Base-by-base conservation (phyloP, 2,113 vertebrate genomes). In the Anarrhichthys ocellatus region DNA sequence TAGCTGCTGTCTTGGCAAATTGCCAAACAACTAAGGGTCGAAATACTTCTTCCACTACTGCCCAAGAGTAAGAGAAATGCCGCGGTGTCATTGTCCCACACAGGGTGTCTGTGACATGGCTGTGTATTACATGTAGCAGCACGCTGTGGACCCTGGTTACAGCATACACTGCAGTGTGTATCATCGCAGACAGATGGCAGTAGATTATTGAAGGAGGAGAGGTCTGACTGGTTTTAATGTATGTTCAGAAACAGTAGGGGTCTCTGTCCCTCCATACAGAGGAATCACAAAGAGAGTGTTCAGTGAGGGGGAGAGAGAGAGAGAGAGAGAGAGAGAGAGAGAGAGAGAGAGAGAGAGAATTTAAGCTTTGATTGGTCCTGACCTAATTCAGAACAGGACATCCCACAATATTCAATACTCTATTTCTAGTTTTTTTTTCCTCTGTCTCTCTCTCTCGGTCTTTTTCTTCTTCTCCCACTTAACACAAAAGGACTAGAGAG, bases 311-410 rank as follows among this genome's bases (percentile, higher is more conserved):
- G 58, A 69, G 77, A 78, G 64, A 75, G 80, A 70, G 88, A 80
- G 73, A 62, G 40, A 29, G 76, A 70, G 68, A 83, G 64, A 61
- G 59, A 52, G 72, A 70, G 78, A 81, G 62, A 58, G 74, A 67
- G 72, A 59, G 74, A 76, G 66, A 54, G 78, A 73, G 80, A 78
- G 56, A 79, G 79, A 68, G 88, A 84, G 69, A 66, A 78, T 87
- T 91, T 87, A 89, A 90, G 87, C 88, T 92, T 93, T 94, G 94
- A 94, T 93, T 94, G 92, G 92, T 91, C 87, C 92, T 94, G 93
- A 94, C 92, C 93, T 94, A 94, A 95, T 95, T 95, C 92, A 90
- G 88, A 91, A 85, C 93, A 94, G 93, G 92, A 95, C 94, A 92
- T 94, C 92, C 93, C 92, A 94, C 85, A 91, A 90, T 91, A 91